Conservation (phyloP, 2,888 invertebrate species). For the Neoascia interrupta region DNA sequence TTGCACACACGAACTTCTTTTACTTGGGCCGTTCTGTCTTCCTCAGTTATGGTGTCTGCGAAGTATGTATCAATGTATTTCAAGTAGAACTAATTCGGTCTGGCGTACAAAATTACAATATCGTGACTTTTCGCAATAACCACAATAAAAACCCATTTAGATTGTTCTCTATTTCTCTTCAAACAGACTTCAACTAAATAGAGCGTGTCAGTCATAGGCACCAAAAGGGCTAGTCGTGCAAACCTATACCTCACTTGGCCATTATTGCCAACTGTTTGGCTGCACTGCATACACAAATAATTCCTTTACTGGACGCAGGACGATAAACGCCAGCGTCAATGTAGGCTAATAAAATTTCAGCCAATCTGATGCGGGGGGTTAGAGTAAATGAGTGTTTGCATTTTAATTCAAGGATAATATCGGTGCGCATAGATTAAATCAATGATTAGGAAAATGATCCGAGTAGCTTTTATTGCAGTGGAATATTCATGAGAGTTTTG, state of each 20-base stretch:
- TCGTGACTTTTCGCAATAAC: slow-evolving; percentile 67
- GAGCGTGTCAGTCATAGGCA: slow-evolving; percentile 38
- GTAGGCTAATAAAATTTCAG: no score
- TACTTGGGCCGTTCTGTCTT: no score
- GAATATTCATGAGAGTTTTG: neutral
- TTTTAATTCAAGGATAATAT: slow-evolving; percentile 62
- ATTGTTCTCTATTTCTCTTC: slow-evolving; percentile 38
- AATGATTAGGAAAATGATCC: slow-evolving; percentile 46
- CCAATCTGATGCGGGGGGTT: neutral
- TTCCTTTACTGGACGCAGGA: slow-evolving; percentile 41
- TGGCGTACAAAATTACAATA: slow-evolving; percentile 57
- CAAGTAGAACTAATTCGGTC: slow-evolving; percentile 46
- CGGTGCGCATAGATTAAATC: slow-evolving; percentile 60
- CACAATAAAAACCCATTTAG: slow-evolving; percentile 63
- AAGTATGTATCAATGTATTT: neutral
- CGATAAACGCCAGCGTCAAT: no score
- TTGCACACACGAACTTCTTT: no score
- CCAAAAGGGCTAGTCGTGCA: no score
- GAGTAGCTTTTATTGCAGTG: no score
- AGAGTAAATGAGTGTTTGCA: slow-evolving; percentile 61
- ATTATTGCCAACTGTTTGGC: neutral
- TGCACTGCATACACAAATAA: slow-evolving; percentile 29
- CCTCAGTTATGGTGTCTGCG: neutral
- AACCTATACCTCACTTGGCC: no score
- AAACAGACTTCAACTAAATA: slow-evolving; percentile 47